Base-by-base conservation (phyloP, 1,140 invertebrate species). In the Drosophila ficusphila region DNA sequence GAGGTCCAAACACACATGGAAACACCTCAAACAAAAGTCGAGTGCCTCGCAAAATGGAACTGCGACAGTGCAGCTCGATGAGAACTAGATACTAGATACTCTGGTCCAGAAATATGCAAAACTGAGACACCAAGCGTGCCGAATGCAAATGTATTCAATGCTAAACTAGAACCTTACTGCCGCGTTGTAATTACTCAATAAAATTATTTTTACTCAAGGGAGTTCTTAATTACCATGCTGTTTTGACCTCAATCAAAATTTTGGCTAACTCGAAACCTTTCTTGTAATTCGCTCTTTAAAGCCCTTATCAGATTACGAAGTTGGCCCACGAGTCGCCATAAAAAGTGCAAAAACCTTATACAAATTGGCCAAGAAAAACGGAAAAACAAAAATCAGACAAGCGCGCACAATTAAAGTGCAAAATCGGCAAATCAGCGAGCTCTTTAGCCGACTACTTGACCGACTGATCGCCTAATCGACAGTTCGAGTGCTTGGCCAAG, bases 351-450 rank as follows among this genome's bases (percentile, higher is more conserved):
- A 38, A 25, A 49, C 19, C 18, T 18, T 27, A 12, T 25, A 42
- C 34, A 49, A 44, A 71, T 33, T 42, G 65, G 33, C 25, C 29
- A 42, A 27, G 18, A 29, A 65, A 68, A 33, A 18, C 18, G 9
- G 11, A 25, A 47, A 70, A 57, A 53, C 5, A 48, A 58, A 60
- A 79, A 74, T 62, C 76, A 56, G 70, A 58, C 57, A 75, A 71
- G 53, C 25, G 14, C 6, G 16, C 33, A 54, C 57, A 71, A 71
- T 75, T 71, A 70, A 79, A 79, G 52, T 73, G 76, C 70, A 54
- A 79, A 74, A 62, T 79, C 70, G 76, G 34, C 62, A 70, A 62
- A 74, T 79, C 76, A 74, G 44, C 51, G 44, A 44, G 34, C 36
- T 51, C 27, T 19, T 68, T 65, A 25, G 29, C 16, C 23, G 34